A percentile compares a stretch with the other conserved stretches of the same genome.
phyloP scores from a whole-genome alignment of 2,797 vertebrate species.

The Sebastes trivittatus region DNA sequence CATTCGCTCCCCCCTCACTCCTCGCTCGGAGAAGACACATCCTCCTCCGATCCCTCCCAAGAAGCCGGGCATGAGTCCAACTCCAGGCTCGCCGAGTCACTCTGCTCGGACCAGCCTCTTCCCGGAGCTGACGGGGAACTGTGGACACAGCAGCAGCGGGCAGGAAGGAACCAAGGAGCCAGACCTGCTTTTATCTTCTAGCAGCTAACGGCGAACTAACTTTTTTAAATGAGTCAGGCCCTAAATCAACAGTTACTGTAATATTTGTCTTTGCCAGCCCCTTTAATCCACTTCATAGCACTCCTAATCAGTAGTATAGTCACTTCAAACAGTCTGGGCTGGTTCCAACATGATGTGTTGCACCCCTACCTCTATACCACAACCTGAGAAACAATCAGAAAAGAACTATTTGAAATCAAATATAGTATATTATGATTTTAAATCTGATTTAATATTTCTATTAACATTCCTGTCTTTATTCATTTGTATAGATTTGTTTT shows the following conservation, averaged over 20 bases:
- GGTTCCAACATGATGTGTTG: constrained; percentile 4
- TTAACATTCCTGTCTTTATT: constrained; percentile 23
- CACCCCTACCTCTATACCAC: constrained; percentile 27
- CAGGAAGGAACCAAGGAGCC: constrained; percentile 90
- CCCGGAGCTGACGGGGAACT: constrained; percentile 86
- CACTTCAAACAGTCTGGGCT: constrained; percentile 8
- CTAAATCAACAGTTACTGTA: constrained; percentile 16
- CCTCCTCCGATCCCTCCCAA: constrained; percentile 92
- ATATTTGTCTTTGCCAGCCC: neutral
- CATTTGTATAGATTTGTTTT: constrained; percentile 17
- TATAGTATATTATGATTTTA: constrained; percentile 33
- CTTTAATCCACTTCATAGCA: neutral
- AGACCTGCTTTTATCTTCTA: constrained; percentile 90
- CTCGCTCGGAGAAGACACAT: constrained; percentile 88
- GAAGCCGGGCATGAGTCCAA: constrained; percentile 90
- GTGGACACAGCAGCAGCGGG: constrained; percentile 81
- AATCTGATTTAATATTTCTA: constrained; percentile 18
- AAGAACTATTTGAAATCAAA: constrained; percentile 22
- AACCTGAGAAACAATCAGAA: constrained; percentile 36
- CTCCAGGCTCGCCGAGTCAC: constrained; percentile 84
- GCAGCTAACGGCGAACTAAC: constrained; percentile 83
- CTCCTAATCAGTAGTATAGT: neutral
- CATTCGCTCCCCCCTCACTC: constrained; percentile 90
- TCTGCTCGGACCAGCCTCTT: constrained; percentile 78
- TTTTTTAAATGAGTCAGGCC: neutral